Conservation (phyloP, 2,888 invertebrate genomes). For the Chymomyza procnemis region DNA sequence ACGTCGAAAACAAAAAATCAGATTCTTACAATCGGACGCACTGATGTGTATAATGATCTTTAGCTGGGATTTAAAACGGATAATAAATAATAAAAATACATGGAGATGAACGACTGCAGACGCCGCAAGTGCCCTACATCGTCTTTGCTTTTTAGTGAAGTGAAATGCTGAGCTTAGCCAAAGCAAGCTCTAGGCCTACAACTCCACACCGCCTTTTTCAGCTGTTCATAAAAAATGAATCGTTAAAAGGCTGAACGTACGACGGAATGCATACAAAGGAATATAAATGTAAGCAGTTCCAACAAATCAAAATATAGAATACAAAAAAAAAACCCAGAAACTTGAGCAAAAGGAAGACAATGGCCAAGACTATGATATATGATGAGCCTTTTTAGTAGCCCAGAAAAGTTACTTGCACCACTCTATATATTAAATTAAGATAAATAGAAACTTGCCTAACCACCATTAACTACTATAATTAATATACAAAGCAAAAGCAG, state of each 20-base stretch:
- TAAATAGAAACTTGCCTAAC: conserved; percentile 35
- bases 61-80: conserved; percentile 70
- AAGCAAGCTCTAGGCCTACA: conserved; percentile 29
- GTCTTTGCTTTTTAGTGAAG: not conserved
- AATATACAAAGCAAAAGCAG: not conserved
- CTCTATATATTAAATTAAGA: conserved; percentile 47
- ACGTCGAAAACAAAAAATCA: conserved; percentile 67
- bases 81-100: conserved; percentile 76
- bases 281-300: conserved; percentile 62
- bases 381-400: conserved; percentile 27
- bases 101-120: conserved; percentile 28
- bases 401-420: not conserved
- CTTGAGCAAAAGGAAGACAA: conserved; percentile 46
- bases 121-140: not conserved
- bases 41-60: conserved; percentile 75
- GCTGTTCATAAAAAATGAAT: conserved; percentile 65
- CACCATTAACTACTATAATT: not conserved
- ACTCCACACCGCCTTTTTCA: not conserved
- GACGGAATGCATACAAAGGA: conserved; percentile 43
- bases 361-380: conserved; percentile 55
- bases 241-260: conserved; percentile 57
- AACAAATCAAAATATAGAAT: conserved; percentile 50
- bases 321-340: conserved; percentile 30
- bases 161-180: conserved; percentile 44
- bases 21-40: conserved; percentile 76